Evolutionary conservation across 1,140 invertebrate genomes (phyloP), one percentile per base, ranked within the genome.

Genomic region (Glossosoma conforme): DNA sequence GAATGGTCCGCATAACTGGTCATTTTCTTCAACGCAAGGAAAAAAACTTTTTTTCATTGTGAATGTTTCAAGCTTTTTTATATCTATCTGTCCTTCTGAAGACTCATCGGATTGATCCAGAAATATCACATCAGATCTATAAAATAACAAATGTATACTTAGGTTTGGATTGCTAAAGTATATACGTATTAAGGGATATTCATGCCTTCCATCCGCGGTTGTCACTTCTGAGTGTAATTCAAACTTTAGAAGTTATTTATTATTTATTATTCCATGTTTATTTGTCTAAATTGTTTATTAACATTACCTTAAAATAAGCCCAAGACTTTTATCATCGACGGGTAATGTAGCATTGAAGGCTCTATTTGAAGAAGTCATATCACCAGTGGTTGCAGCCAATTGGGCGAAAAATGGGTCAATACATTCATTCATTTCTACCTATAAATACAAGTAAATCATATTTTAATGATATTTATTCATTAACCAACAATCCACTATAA

Each of bases 321-420:
- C 63, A 3, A 72, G 53, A 15, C 62, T 69, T 30, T 65, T 63
- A 56, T 75, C 68, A 36, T 73, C 61, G 32, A 74, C 65, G 2
- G 70, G 71, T 17, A 75, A 53, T 20, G 68, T 70, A 4, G 69
- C 70, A 59, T 75, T 74, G 49, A 75, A 74, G 0, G 72, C 70
- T 61, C 70, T 58, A 47, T 73, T 74, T 2, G 70, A 72, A 43
- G 72, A 73, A 3, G 70, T 74, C 32, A 73, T 69, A 54, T 75
- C 72, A 10, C 71, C 72, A 1, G 66, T 60, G 3, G 68, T 72
- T 1, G 71, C 69, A 2, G 71, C 71, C 17, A 75, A 44, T 40
- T 71, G 63, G 53, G 72, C 72, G 46, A 75, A 75, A 41, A 75
- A 73, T 13, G 72, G 70, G 66, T 75, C 72, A 67, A 60, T 40